Base-by-base conservation (phyloP, 1,140 invertebrate genomes). In the Cepaea nemoralis region DNA sequence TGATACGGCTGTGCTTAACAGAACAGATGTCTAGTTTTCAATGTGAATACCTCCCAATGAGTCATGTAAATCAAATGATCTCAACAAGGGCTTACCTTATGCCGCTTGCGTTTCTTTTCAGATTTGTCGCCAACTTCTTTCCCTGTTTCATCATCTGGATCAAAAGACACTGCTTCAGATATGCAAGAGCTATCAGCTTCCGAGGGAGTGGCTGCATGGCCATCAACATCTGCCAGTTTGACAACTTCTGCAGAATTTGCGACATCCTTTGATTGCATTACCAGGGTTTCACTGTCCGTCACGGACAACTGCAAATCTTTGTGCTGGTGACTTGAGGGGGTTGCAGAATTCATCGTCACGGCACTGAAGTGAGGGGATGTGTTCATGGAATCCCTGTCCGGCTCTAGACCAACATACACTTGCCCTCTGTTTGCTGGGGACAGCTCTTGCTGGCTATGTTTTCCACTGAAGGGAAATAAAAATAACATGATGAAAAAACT, bases 81-180 rank as follows among this genome's bases (percentile, higher is more conserved):
- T n/a, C n/a, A n/a, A 55, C 14, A 10, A 69, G 2, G 8, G 70
- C 27, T 48, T 40, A 77, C 45, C n/a, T 70, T 42, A n/a, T 42
- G 33, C 42, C 37, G 12, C n/a, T 24, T 69, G 31, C n/a, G 37
- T 59, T 40, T 77, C 40, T 77, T 69, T 19, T 27, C 24, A 70
- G 59, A 2, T 31, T 55, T 45, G 22, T 55, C 48, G 14, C n/a
- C 33, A 50, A 48, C 31, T 24, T 77, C 66, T 1, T 42, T 66
- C 35, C 55, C 27, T 35, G 16, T 50, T 55, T 77, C 71, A 40
- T 31, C 48, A 45, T 48, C 48, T 22, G 67, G 40, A 35, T 81
- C 55, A 19, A 70, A n/a, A 35, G 55, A 75, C 55, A 63, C 8
- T 10, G 50, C 35, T 22, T 81, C 71, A 67, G 73, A 77, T 0